These are phyloP conservation scores for Camponotus fellah DNA, from an alignment of 2,888 invertebrate genomes.

Conservation along the genomic window DNA sequence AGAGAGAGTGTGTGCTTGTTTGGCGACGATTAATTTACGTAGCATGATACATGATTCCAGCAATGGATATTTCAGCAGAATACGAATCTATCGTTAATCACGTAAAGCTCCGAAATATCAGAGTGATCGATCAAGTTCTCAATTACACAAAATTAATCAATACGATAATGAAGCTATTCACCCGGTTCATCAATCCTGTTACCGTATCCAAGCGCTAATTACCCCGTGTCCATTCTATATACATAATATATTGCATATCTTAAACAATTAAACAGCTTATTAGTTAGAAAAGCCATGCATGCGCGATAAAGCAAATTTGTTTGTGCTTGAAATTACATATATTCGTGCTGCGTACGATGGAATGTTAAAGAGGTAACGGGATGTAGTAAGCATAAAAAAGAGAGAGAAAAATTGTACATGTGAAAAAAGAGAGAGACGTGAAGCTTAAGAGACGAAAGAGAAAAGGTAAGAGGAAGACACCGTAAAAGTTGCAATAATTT, in stretches of 20 bases:
- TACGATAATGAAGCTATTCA: slow-evolving; percentile 21
- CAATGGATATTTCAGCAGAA: slow-evolving; percentile 4
- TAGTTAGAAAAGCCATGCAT: slow-evolving; percentile 62
- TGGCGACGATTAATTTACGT: slow-evolving; percentile 32
- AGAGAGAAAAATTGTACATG: slow-evolving; percentile 32
- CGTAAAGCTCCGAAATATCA: slow-evolving; percentile 22
- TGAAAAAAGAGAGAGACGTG: slow-evolving; percentile 41
- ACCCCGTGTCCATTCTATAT: neutral
- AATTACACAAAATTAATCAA: slow-evolving; percentile 45
- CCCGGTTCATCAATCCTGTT: slow-evolving; percentile 17
- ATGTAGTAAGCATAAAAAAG: slow-evolving; percentile 11
- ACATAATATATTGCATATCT: neutral
- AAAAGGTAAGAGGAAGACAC: slow-evolving; percentile 52
- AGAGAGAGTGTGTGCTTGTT: neutral
- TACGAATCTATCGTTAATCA: slow-evolving; percentile 21
- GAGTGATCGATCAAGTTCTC: slow-evolving; percentile 27
- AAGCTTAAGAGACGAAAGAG: slow-evolving; percentile 14
- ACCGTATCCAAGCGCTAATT: slow-evolving; percentile 23
- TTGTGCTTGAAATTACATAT: slow-evolving; percentile 1
- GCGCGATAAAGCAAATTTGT: slow-evolving; percentile 42
- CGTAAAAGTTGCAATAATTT: slow-evolving; percentile 57
- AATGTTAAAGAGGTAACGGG: neutral
- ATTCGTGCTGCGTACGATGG: slow-evolving; percentile 2
- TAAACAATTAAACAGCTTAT: slow-evolving; percentile 45
- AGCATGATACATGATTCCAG: neutral